Evolutionary conservation across 1,140 invertebrate species (phyloP).

Genomic region (Panagrolaimus sp.): DNA sequence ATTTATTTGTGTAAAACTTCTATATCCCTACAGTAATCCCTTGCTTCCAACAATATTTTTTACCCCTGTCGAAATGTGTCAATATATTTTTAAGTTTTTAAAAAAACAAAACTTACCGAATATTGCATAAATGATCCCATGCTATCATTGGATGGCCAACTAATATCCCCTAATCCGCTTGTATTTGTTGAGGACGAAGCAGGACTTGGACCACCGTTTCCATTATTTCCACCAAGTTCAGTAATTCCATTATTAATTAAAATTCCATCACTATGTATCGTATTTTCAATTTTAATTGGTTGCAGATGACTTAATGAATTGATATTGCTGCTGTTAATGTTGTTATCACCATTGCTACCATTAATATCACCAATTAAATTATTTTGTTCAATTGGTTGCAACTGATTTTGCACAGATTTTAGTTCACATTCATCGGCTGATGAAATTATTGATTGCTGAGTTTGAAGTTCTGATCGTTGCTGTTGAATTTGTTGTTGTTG

Average conservation of each 20-base stretch:
- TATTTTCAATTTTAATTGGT: too few species aligned
- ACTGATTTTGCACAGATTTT: too few species aligned
- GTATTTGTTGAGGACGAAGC: neutral
- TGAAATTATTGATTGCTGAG: too few species aligned
- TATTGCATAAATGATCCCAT: constrained; percentile 4
- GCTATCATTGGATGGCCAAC: neutral
- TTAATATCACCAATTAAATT: neutral
- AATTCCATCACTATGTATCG: too few species aligned
- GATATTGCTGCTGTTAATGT: neutral
- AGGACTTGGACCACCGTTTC: neutral
- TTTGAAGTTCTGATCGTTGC: neutral
- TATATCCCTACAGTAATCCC: too few species aligned
- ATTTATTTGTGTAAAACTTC: too few species aligned
- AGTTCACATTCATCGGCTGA: too few species aligned
- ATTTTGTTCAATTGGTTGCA: constrained; percentile 4
- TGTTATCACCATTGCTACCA: neutral
- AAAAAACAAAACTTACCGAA: neutral
- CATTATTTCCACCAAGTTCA: neutral
- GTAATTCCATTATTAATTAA: too few species aligned
- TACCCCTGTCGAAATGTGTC: neutral
- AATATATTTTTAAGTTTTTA: neutral
- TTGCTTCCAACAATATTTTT: too few species aligned
- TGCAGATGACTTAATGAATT: neutral
- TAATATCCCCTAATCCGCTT: neutral
- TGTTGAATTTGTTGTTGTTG: neutral